Evolutionary conservation across 2,888 invertebrate species (phyloP), one percentile per base, ranked within the genome.

Genomic region (Cheilosia soror): DNA sequence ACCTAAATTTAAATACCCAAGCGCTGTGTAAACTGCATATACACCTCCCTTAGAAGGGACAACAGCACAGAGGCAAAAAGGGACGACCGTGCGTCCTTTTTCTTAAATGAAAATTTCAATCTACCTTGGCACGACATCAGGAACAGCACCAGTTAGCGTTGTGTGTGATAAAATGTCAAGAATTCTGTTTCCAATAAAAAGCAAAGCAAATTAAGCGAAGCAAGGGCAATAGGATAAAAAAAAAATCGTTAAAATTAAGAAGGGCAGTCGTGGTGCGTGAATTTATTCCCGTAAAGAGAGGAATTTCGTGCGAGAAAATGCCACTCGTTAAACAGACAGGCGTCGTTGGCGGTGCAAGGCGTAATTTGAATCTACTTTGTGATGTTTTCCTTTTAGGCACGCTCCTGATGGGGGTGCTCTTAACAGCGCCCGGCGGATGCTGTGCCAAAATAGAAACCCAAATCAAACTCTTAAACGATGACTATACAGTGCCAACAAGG

Each of bases 111-210:
- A 79, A 79, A 65, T 72, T 79, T 72, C 72, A 72, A 58, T 72
- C 44, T 57, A 72, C 79, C 72, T 51, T 51, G 9, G 31, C 29
- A 37, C 53, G 68, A 13, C 58, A 44, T 40, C 15, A 31, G 15
- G 5, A 20, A 15, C 20, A 60, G 15, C 33, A 37, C 53, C 55
- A 51, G 51, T 53, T 42, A 76, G 60, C 77, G 69, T 71, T 78
- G 71, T 47, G 29, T 49, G 79, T 72, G 72, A 79, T 58, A 72
- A 65, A 79, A 79, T 79, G 79, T 57, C 31, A 65, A 40, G 79
- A 79, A 79, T 79, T 37, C 65, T 51, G 51, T 79, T 72, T 72
- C 15, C 63, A 89, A 89, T 90, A 89, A 89, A 90, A 89, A 90
- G 87, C 87, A 88, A 53, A 89, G 84, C 88, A 87, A 90, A 90